phyloP scores from a whole-genome alignment of 1,140 invertebrate genomes.

The Drosophila lini region DNA sequence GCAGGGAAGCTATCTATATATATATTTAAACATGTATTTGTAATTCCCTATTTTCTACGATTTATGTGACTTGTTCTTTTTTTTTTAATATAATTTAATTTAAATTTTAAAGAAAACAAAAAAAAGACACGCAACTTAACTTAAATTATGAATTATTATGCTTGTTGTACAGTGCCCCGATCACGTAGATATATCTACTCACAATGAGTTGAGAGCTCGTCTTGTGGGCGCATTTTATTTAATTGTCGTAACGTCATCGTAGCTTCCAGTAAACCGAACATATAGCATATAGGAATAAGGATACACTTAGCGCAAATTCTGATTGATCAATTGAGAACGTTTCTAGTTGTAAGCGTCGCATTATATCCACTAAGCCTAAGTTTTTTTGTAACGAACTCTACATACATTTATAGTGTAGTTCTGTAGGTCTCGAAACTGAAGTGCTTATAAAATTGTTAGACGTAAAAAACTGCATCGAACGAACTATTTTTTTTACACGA shows the following conservation, averaged over 20 bases:
- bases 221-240: slow-evolving; percentile 45
- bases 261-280: slow-evolving; percentile 67
- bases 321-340: slow-evolving; percentile 34
- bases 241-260: slow-evolving; percentile 54
- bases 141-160: slow-evolving; percentile 64
- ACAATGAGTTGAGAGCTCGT: slow-evolving; percentile 27
- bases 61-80: slow-evolving; percentile 32
- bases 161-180: slow-evolving; percentile 76
- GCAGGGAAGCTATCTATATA: slow-evolving; percentile 11
- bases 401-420: slow-evolving; percentile 17
- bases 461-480: slow-evolving; percentile 42
- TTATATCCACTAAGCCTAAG: slow-evolving; percentile 36
- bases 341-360: slow-evolving; percentile 46
- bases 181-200: slow-evolving; percentile 40
- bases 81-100: slow-evolving; percentile 32
- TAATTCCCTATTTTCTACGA: slow-evolving; percentile 21
- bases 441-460: slow-evolving; percentile 78
- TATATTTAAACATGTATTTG: slow-evolving; percentile 2
- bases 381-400: slow-evolving; percentile 22
- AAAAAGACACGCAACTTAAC: slow-evolving; percentile 15
- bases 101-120: neutral
- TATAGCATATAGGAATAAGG: neutral
- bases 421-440: slow-evolving; percentile 69
- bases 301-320: slow-evolving; percentile 74
- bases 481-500: slow-evolving; percentile 55